Conservation (phyloP, 2,888 invertebrate species). For the Odiellus spinosus region DNA sequence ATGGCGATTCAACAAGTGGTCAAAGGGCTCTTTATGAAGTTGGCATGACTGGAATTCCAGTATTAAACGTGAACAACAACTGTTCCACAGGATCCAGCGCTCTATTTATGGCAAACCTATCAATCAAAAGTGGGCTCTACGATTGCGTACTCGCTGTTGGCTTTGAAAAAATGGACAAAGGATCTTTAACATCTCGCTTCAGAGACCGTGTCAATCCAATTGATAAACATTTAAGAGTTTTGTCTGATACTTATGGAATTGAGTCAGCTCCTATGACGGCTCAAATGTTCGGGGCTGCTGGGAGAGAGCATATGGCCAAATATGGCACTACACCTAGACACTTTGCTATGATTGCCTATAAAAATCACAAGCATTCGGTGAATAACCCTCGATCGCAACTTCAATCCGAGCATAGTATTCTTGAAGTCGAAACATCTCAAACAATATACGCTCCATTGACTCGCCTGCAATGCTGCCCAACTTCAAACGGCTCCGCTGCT, state of each 20-base stretch:
- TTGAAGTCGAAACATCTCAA: slow-evolving; percentile 68
- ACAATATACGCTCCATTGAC: slow-evolving; percentile 79
- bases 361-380: slow-evolving; percentile 90
- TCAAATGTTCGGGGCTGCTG: slow-evolving; percentile 94
- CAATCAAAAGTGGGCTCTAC: slow-evolving; percentile 54
- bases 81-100: slow-evolving; percentile 95
- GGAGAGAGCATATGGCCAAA: slow-evolving; percentile 83
- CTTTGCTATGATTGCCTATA: slow-evolving; percentile 92
- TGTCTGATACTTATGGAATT: slow-evolving; percentile 67
- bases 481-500: slow-evolving; percentile 94
- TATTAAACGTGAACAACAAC: slow-evolving; percentile 96
- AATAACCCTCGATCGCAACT: slow-evolving; percentile 97
- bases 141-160: slow-evolving; percentile 56
- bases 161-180: slow-evolving; percentile 95
- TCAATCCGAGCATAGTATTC: slow-evolving; percentile 71
- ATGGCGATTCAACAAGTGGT: slow-evolving; percentile 88
- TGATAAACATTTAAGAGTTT: slow-evolving; percentile 67
- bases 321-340: slow-evolving; percentile 86
- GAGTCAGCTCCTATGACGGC: slow-evolving; percentile 72
- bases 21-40: slow-evolving; percentile 87
- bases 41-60: slow-evolving; percentile 90
- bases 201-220: slow-evolving; percentile 73
- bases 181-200: slow-evolving; percentile 61
- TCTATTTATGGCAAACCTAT: slow-evolving; percentile 71
- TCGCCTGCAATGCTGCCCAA: slow-evolving; percentile 93